Evolutionary conservation across 1,140 invertebrate species (phyloP).

Genomic region (Heterodera schachtii): DNA sequence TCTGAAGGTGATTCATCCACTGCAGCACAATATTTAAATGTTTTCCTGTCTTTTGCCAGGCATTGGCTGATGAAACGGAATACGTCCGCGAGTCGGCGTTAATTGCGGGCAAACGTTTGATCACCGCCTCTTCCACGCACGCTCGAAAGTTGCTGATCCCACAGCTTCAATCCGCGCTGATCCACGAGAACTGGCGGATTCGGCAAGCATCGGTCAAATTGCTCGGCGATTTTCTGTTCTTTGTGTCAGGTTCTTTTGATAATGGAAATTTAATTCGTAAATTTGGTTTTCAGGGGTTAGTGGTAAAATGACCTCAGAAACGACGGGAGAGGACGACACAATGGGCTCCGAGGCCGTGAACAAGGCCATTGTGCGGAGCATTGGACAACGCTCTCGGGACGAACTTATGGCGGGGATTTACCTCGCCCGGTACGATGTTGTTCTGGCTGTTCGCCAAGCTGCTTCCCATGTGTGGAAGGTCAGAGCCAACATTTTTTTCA

Average conservation of each 20-base stretch:
- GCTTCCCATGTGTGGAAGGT: slow-evolving; percentile 68
- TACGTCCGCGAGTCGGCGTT: slow-evolving; percentile 95
- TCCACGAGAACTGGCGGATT: slow-evolving; percentile 98
- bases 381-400: slow-evolving; percentile 81
- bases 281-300: slow-evolving; percentile 73
- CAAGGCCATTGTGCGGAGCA: slow-evolving; percentile 50
- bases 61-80: slow-evolving; percentile 96
- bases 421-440: slow-evolving; percentile 94
- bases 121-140: slow-evolving; percentile 91
- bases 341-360: slow-evolving; percentile 97
- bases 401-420: slow-evolving; percentile 91
- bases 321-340: slow-evolving; percentile 95
- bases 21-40: not conserved
- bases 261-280: not conserved
- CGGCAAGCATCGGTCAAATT: slow-evolving; percentile 92
- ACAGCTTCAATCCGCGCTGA: slow-evolving; percentile 87
- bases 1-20: slow-evolving; percentile 73
- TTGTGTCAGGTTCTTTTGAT: slow-evolving; percentile 75
- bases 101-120: slow-evolving; percentile 92
- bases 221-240: slow-evolving; percentile 90
- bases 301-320: slow-evolving; percentile 98
- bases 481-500: not conserved
- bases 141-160: slow-evolving; percentile 86
- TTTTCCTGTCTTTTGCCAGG: slow-evolving; percentile 68
- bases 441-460: slow-evolving; percentile 92